A percentile compares a stretch with the other conserved stretches of the same genome.
These are phyloP conservation scores for Daboia siamensis DNA, from an alignment of 2,113 vertebrate genomes.

Conservation along the genomic window DNA sequence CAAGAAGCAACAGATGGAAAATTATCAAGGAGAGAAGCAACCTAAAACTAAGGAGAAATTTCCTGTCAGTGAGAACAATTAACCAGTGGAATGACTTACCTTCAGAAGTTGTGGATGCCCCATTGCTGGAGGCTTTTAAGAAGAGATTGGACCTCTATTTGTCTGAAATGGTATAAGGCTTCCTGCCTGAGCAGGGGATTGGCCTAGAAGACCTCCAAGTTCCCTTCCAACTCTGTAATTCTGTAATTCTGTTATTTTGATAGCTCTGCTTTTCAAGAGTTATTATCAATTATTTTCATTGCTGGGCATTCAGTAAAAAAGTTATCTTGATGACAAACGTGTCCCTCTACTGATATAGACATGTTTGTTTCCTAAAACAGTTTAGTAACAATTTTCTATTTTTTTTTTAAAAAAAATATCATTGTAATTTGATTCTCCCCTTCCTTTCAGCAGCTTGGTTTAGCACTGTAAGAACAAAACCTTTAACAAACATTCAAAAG, in stretches of 20 bases:
- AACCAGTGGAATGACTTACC: neutral
- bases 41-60: neutral
- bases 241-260: neutral
- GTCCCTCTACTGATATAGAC: neutral
- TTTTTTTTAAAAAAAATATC: neutral
- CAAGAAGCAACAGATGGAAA: too few relatives aligned
- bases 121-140: neutral
- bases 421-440: neutral
- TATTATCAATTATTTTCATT: constrained; percentile 4
- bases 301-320: neutral
- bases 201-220: neutral
- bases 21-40: neutral
- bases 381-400: constrained; percentile 20
- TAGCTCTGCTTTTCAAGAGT: neutral
- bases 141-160: neutral
- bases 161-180: neutral
- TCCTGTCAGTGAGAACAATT: neutral
- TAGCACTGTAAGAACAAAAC: constrained; percentile 7
- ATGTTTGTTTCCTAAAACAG: constrained; percentile 17
- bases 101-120: neutral
- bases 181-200: neutral
- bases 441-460: neutral
- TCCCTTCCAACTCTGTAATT: neutral
- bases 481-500: constrained; percentile 1
- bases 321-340: neutral